Conservation (phyloP, 2,113 vertebrate species). For the Macrotus californicus region DNA sequence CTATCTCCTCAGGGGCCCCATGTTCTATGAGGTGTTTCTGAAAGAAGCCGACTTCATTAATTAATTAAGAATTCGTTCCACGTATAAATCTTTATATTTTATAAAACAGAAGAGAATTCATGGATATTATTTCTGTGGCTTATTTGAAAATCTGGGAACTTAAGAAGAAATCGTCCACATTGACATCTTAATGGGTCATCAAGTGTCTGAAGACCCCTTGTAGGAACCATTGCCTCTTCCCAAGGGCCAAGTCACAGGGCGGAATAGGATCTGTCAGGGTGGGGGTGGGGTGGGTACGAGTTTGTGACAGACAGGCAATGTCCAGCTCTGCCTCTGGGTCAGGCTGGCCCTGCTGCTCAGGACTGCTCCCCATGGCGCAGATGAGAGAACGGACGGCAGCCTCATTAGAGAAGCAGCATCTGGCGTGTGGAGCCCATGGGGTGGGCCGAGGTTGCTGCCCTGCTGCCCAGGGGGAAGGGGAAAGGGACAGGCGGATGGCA, state of each 20-base stretch:
- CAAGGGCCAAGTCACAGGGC: background rate
- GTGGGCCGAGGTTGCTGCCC: background rate
- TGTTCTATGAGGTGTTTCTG: background rate
- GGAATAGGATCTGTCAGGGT: background rate
- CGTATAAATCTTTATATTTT: background rate
- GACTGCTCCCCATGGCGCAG: no score
- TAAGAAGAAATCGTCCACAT: background rate
- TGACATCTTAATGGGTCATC: background rate
- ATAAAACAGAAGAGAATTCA: background rate
- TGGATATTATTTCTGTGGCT: background rate
- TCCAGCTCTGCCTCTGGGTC: background rate
- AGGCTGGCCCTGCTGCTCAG: background rate
- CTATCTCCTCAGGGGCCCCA: background rate
- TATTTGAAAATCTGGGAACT: background rate
- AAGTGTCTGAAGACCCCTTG: background rate
- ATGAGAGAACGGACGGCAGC: background rate
- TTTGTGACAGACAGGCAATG: background rate
- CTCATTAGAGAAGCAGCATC: background rate
- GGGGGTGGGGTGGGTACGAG: background rate
- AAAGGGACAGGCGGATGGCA: no score
- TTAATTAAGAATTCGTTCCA: background rate
- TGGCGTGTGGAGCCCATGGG: background rate
- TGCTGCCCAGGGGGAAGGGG: no score
- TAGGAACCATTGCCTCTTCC: background rate
- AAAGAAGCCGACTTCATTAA: background rate